Evolutionary conservation across 2,888 invertebrate species (phyloP), one percentile per base, ranked within the genome.

Genomic region (Sceliomorpha sp.): DNA sequence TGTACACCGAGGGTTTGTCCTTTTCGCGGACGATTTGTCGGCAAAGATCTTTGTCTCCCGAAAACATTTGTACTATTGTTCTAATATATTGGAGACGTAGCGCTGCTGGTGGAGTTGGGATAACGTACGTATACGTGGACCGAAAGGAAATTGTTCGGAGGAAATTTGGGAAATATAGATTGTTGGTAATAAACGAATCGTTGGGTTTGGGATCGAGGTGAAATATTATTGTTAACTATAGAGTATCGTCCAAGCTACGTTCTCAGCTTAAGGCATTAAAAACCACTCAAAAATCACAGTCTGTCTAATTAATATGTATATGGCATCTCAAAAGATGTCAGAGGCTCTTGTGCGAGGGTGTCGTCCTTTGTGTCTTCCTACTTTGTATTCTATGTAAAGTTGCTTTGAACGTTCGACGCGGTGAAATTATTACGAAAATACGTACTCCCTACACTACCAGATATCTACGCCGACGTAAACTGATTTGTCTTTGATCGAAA

Each of bases 1-100:
- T 1, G 9, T n/a, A 6, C 7, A 5, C 13, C 69, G 68, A 56
- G 60, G 73, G 74, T 75, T 78, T 76, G 70, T 70, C 74, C 59
- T 70, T 73, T 76, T 75, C 74, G 73, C 73, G 62, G 73, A 6
- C 75, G 76, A 80, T 80, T 80, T 80, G 64, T 70, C 58, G 63
- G 44, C 27, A 13, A 15, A 47, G 44, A 70, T 51, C 37, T 44
- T 44, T 51, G 56, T 59, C 48, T 42, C 42, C 17, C 13, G 40
- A 48, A 59, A 59, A 40, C 48, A 59, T 59, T 59, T 59, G 58
- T 58, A 31, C 58, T 47, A 58, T 58, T 58, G 59, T 59, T 59
- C 40, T 48, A 59, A 59, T 48, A 48, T 40, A 48, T 20, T 59
- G 39, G 39, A 29, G 14, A 58, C n/a, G n/a, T n/a, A n/a, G n/a